Conservation (phyloP, 2,888 invertebrate genomes). For the Poecilobothrus nobilitatus region DNA sequence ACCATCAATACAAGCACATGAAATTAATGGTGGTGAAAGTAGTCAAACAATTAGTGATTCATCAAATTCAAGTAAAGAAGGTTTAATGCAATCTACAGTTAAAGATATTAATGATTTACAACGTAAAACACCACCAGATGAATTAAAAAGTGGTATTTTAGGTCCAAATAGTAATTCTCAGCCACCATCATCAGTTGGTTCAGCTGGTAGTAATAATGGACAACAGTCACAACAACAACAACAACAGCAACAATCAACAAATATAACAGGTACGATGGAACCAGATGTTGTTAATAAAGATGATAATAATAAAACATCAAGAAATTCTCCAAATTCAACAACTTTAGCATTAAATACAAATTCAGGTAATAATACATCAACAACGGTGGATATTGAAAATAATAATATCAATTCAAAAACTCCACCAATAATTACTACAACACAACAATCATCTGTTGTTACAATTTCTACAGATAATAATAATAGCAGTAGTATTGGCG, state of each 20-base stretch:
- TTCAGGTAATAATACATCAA: background rate
- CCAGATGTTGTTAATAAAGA: constrained; percentile 18
- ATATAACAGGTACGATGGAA: constrained; percentile 25
- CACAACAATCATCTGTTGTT: background rate
- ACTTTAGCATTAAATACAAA: constrained; percentile 5
- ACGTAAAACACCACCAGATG: constrained; percentile 15
- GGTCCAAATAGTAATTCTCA: constrained; percentile 8
- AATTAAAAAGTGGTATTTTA: constrained; percentile 8
- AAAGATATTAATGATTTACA: constrained; percentile 16
- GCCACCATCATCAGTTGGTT: background rate
- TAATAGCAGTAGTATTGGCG: background rate
- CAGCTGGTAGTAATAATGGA: background rate
- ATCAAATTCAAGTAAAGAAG: constrained; percentile 30
- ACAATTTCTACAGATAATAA: background rate
- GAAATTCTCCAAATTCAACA: constrained; percentile 7
- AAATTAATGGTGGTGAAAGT: constrained; percentile 34
- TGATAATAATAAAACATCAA: constrained; percentile 18
- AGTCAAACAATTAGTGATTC: constrained; percentile 23
- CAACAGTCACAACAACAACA: constrained; percentile 22
- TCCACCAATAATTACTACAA: background rate
- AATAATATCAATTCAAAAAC: background rate
- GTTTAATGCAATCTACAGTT: constrained; percentile 10
- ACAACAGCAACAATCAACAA: constrained; percentile 25
- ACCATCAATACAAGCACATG: constrained; percentile 26
- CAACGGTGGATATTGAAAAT: background rate